Conservation (phyloP, 2,113 vertebrate genomes). For the Peromyscus maniculatus region DNA sequence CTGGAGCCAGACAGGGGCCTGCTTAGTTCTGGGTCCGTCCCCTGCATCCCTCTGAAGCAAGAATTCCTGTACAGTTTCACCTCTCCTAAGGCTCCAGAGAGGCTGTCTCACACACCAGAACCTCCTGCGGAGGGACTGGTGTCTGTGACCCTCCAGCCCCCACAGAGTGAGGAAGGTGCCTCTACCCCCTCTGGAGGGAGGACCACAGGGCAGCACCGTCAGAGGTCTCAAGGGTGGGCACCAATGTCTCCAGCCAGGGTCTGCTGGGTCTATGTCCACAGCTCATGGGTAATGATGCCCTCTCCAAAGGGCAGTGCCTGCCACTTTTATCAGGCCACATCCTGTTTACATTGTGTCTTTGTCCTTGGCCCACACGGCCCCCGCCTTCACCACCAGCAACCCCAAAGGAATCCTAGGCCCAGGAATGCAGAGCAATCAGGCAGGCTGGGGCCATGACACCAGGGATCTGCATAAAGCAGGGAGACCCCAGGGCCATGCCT, state of each 20-base stretch:
- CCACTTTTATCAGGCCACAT: conserved; percentile 37
- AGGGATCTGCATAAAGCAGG: conserved; percentile 77
- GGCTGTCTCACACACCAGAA: rapidly evolving
- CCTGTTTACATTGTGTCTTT: neutral
- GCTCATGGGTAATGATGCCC: rapidly evolving
- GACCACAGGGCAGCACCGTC: rapidly evolving
- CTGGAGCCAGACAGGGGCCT: neutral
- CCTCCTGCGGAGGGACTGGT: rapidly evolving
- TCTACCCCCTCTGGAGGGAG: rapidly evolving
- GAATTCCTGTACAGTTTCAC: neutral
- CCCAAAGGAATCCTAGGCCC: conserved; percentile 80
- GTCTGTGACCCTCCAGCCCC: neutral
- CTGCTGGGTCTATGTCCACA: rapidly evolving
- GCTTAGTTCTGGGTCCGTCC: neutral
- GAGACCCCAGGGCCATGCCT: rapidly evolving
- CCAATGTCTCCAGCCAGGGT: neutral
- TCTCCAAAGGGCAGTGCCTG: neutral
- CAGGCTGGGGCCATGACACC: too few species aligned
- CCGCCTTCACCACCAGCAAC: conserved; percentile 23
- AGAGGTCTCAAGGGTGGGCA: neutral
- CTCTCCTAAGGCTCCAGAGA: neutral
- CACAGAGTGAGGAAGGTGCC: rapidly evolving
- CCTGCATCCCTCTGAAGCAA: neutral
- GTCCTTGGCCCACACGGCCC: neutral
- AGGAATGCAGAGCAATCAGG: conserved; percentile 73